Base-by-base conservation (phyloP, 2,113 vertebrate genomes). In the Elgaria multicarinata region DNA sequence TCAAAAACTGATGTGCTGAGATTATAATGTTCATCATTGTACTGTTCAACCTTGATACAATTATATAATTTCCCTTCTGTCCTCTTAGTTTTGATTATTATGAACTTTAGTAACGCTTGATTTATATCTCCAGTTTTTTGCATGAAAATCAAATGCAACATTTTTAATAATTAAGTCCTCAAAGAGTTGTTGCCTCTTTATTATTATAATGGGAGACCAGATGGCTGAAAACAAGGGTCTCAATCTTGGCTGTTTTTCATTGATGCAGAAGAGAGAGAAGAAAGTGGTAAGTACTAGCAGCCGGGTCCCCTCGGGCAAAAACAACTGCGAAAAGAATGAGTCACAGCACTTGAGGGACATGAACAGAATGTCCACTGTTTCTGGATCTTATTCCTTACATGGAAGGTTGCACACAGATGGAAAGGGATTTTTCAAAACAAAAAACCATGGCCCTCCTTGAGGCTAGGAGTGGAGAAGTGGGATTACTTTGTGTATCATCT, bases 311-410 rank as follows among this genome's bases (percentile, higher is more conserved):
- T 94, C 83, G 20, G 83, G 86, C 92, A 94, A 92, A 88, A 95
- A 89, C 9, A 7, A 36, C 81, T 89, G 94, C 79, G 88, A 91
- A 81, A 39, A 95, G 87, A 66, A 74, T 89, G 81, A 96, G 92
- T 94, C 93, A 93, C 75, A 93, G 74, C 76, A 95, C 91, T 92
- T 88, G 86, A 93, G 92, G 76, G 89, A 95, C 20, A 28, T 83
- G 87, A 93, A 89, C 84, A 82, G 93, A 94, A 88, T 36, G 86
- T 80, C 82, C 42, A 88, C 58, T 89, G 87, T 87, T 90, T 93
- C 88, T 87, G 88, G 89, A 85, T 80, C 87, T 94, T 86, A 92
- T 95, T 95, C 93, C 93, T 96, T 95, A 85, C 89, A 94, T 92
- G 93, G 69, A 90, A 90, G 42, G 80, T 69, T 92, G 89, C 92